Percentiles rank a stretch among this genome's conserved stretches.
Evolutionary conservation across 2,113 vertebrate species (phyloP).

Genomic region (Coturnix japonica): DNA sequence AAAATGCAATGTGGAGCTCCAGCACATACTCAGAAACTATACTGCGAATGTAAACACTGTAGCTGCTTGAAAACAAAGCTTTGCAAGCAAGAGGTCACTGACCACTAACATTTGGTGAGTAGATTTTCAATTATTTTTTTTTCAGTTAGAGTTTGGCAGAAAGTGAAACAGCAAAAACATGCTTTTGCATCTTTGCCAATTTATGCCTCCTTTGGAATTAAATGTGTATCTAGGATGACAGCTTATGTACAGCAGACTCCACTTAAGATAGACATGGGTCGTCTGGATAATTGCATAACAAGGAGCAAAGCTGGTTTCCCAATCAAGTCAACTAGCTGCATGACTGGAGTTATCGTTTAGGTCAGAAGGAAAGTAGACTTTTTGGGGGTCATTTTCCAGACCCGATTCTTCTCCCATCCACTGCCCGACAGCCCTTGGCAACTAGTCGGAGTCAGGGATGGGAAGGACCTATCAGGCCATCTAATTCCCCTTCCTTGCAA

Average conservation of each 20-base stretch:
- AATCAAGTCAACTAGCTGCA: conserved; percentile 48
- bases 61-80: conserved; percentile 37
- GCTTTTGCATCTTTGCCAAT: conserved; percentile 59
- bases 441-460: background rate
- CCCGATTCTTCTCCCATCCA: conserved; percentile 32
- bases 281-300: conserved; percentile 50
- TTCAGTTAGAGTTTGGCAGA: background rate
- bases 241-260: conserved; percentile 63
- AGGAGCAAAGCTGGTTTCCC: conserved; percentile 46
- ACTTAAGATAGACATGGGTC: conserved; percentile 33
- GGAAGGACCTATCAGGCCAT: background rate
- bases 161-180: conserved; percentile 39
- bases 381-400: background rate
- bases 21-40: conserved; percentile 6
- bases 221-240: conserved; percentile 49
- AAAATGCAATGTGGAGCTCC: background rate
- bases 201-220: conserved; percentile 47
- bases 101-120: conserved; percentile 23
- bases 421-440: conserved; percentile 22
- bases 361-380: conserved; percentile 53
- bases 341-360: conserved; percentile 50
- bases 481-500: background rate
- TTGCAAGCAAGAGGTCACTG: conserved; percentile 52
- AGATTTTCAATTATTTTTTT: background rate
- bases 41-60: conserved; percentile 47